Percentiles rank a stretch among this genome's conserved stretches.
These are phyloP conservation scores for Hypanus sabinus DNA, from an alignment of 2,113 vertebrate genomes.

Conservation along the genomic window DNA sequence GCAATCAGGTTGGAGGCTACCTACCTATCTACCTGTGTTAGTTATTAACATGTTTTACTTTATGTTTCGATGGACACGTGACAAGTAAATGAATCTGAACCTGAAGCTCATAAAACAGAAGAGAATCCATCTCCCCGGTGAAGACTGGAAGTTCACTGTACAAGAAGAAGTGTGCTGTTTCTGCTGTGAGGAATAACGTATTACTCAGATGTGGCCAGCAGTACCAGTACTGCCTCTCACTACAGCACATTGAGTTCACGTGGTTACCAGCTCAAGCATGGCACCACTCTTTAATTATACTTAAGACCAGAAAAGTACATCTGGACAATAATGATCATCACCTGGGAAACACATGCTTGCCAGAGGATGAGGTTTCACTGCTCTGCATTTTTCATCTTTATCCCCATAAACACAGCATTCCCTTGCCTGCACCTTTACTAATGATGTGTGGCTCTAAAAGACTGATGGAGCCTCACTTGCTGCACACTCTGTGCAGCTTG, in stretches of 20 bases:
- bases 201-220: background rate
- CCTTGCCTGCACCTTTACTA: constrained; percentile 43
- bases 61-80: too few relatives aligned
- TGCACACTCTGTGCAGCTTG: constrained; percentile 40
- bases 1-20: too few relatives aligned
- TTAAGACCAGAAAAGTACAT: background rate
- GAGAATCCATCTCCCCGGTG: background rate
- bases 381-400: background rate
- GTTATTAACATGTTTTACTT: too few relatives aligned
- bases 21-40: too few relatives aligned
- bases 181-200: background rate
- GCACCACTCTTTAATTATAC: background rate
- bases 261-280: background rate
- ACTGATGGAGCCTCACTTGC: background rate
- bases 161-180: background rate
- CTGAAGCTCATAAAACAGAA: background rate
- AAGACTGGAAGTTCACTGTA: background rate
- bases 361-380: background rate
- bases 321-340: background rate
- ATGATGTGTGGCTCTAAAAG: constrained; percentile 40
- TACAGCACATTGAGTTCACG: background rate
- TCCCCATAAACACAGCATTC: background rate
- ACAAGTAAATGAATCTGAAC: too few relatives aligned
- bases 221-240: background rate
- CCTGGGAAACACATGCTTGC: background rate